A percentile compares a stretch with the other conserved stretches of the same genome.
These are phyloP conservation scores for Mylabris sibirica DNA, from an alignment of 2,888 invertebrate species.

Conservation along the genomic window DNA sequence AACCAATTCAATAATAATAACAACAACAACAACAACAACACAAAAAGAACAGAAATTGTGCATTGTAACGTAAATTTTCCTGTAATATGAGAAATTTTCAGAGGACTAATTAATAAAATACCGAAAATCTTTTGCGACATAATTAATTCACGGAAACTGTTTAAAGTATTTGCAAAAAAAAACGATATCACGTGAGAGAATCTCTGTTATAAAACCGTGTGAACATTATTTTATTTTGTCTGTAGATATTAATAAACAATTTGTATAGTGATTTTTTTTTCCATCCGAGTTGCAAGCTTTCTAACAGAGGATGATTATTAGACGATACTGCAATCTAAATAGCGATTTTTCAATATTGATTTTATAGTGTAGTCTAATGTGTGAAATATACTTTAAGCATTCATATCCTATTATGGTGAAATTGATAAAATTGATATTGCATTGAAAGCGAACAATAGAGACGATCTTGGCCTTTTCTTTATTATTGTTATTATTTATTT, in stretches of 20 bases:
- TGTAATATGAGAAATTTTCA: conserved; percentile 3
- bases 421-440: conserved; percentile 17
- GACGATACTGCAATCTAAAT: conserved; percentile 5
- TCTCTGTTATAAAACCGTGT: background rate
- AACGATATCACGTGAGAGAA: background rate
- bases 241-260: conserved; percentile 4
- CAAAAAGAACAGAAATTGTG: conserved; percentile 1
- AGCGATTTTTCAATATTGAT: background rate
- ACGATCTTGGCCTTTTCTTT: conserved; percentile 13
- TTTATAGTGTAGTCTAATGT: background rate
- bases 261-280: background rate
- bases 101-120: background rate
- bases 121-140: conserved; percentile 8
- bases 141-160: background rate
- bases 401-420: conserved; percentile 14
- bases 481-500: conserved; percentile 1
- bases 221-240: conserved; percentile 6
- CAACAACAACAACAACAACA: background rate
- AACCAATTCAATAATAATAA: background rate
- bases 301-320: background rate
- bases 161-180: background rate
- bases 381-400: background rate
- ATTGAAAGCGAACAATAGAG: background rate
- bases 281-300: background rate
- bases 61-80: conserved; percentile 3